Base-by-base conservation (phyloP, 2,797 vertebrate species). In the Typhlichthys subterraneus region DNA sequence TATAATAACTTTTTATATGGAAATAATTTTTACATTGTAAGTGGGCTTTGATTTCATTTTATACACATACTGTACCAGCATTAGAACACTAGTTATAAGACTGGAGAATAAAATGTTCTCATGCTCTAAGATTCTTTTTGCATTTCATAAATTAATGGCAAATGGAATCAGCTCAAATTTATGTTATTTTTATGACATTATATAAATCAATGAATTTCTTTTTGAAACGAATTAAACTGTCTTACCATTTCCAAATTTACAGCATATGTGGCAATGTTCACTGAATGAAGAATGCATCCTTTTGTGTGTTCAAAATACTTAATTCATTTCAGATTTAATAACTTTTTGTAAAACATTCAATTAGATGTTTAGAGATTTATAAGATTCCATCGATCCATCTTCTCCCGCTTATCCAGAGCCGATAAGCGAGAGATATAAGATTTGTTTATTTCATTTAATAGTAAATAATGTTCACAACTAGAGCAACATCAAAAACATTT, bases 1-100 rank as follows among this genome's bases (percentile, higher is more conserved):
- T 49, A 48, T 70, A 48, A 58, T 63, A 60, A 17, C 5, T 0
- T 49, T 70, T 80, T 84, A 79, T 82, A 78, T 79, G 78, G 82
- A 85, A 86, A 83, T 70, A 64, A 76, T 80, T 76, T 6, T 29
- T 63, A 53, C 66, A 9, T 62, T 69, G 62, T 53, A 57, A 0
- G 63, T 69, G 62, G 69, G 58, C 56, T 45, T n/a, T 57, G 23
- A 57, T 48, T 15, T 55, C 4, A 47, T 38, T 1, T 47, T 17
- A 58, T 72, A 57, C 50, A 57, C 69, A 57, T 42, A 29, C 23
- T 46, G 23, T 53, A 19, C 9, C 63, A 38, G 54, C 52, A 53
- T 53, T 56, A 11, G 23, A 45, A 54, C 19, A 31, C 45, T 5
- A 12, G n/a, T 48, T 64, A 73, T n/a, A 53, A n/a, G 38, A 45